These are phyloP conservation scores for Rhopalosiphum nymphaeae DNA, from an alignment of 2,888 invertebrate genomes.

Conservation along the genomic window DNA sequence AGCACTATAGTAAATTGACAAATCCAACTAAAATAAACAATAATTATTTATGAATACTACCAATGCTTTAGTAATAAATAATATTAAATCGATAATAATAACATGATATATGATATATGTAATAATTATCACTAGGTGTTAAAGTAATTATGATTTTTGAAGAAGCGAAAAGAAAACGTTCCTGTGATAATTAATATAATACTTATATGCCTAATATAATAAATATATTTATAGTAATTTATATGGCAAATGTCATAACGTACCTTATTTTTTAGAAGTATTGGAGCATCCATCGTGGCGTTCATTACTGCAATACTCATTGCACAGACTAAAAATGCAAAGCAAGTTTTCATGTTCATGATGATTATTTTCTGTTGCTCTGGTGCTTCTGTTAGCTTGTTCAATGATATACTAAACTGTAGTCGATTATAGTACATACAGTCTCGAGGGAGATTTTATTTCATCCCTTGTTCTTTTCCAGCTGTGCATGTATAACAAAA, in stretches of 20 bases:
- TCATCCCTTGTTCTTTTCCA: background rate
- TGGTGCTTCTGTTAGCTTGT: background rate
- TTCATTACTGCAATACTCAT: background rate
- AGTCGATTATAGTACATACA: background rate
- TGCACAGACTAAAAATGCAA: background rate
- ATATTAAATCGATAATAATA: background rate
- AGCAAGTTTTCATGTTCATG: background rate
- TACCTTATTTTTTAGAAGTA: background rate
- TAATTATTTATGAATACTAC: background rate
- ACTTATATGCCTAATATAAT: background rate
- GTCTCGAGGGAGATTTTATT: background rate
- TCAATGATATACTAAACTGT: background rate
- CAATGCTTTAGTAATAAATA: background rate
- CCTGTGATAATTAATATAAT: background rate
- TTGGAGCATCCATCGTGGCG: too few species aligned
- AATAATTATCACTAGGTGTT: background rate
- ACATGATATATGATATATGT: background rate
- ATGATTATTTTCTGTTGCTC: background rate
- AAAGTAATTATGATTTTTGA: background rate
- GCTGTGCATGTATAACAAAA: background rate
- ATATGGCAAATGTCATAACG: background rate
- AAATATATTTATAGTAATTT: background rate
- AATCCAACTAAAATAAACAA: background rate
- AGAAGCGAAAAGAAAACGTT: background rate
- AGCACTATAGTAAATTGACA: background rate